phyloP scores from a whole-genome alignment of 2,888 invertebrate species.

The Myopa testacea region DNA sequence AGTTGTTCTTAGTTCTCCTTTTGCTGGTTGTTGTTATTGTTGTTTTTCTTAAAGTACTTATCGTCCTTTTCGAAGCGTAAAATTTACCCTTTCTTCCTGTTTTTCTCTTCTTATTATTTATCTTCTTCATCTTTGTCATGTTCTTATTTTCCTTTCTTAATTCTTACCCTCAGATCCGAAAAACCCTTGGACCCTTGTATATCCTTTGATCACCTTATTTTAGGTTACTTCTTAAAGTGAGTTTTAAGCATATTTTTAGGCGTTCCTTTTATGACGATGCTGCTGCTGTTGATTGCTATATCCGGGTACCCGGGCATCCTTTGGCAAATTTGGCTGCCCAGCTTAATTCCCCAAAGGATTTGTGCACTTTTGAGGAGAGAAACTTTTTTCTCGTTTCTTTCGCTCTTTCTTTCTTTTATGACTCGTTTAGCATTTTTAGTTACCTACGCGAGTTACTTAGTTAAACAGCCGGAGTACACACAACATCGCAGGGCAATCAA shows the following conservation, averaged over 20 bases:
- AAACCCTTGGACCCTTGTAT: neutral
- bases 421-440: conserved; percentile 61
- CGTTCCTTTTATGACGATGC: neutral
- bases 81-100: neutral
- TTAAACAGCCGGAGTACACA: conserved; percentile 37
- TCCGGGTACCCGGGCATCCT: neutral
- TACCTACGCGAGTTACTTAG: conserved; percentile 41
- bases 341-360: conserved; percentile 18
- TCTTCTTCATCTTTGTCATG: neutral
- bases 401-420: conserved; percentile 56
- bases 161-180: too few relatives aligned
- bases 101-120: neutral
- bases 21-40: too few relatives aligned
- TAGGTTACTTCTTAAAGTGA: neutral
- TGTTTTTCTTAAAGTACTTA: too few relatives aligned
- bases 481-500: conserved; percentile 40
- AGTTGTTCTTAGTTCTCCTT: too few relatives aligned
- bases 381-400: neutral
- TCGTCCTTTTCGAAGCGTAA: neutral
- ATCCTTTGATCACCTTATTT: neutral
- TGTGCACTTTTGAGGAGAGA: conserved; percentile 45
- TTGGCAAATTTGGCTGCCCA: neutral
- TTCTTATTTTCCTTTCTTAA: neutral
- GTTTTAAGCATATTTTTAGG: neutral
- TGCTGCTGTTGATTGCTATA: neutral